phyloP scores from a whole-genome alignment of 2,113 vertebrate species.

The Athene noctua region DNA sequence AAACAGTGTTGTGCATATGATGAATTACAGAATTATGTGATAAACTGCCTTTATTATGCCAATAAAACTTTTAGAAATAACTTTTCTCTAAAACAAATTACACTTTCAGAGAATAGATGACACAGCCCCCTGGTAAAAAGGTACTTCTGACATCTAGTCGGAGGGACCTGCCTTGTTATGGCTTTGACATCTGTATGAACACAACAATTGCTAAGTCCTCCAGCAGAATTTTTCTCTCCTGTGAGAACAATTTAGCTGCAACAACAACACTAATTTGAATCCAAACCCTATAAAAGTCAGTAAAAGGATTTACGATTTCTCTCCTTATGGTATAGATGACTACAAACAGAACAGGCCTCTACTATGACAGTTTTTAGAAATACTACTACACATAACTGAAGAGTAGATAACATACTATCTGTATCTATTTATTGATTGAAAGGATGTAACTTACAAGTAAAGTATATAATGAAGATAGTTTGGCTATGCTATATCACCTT shows the following conservation, averaged over 20 bases:
- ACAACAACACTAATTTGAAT: background rate
- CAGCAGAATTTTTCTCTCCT: background rate
- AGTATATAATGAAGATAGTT: background rate
- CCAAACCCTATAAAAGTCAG: background rate
- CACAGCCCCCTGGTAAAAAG: background rate
- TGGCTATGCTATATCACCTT: background rate
- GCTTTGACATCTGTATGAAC: background rate
- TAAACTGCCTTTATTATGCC: conserved; percentile 50
- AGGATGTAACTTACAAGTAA: background rate
- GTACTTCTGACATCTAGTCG: background rate
- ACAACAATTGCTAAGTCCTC: background rate
- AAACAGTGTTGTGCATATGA: conserved; percentile 32
- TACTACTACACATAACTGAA: background rate
- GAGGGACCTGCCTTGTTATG: background rate
- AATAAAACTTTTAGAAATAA: conserved; percentile 64
- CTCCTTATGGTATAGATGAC: background rate
- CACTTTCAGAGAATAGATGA: background rate
- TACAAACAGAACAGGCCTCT: background rate
- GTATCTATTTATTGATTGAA: background rate
- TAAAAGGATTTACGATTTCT: background rate
- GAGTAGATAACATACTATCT: background rate
- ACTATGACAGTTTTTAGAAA: background rate
- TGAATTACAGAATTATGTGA: conserved; percentile 54
- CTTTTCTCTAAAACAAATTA: conserved; percentile 32
- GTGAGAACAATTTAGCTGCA: background rate